Evolutionary conservation across 2,888 invertebrate genomes (phyloP).

Genomic region (Macaria notata): DNA sequence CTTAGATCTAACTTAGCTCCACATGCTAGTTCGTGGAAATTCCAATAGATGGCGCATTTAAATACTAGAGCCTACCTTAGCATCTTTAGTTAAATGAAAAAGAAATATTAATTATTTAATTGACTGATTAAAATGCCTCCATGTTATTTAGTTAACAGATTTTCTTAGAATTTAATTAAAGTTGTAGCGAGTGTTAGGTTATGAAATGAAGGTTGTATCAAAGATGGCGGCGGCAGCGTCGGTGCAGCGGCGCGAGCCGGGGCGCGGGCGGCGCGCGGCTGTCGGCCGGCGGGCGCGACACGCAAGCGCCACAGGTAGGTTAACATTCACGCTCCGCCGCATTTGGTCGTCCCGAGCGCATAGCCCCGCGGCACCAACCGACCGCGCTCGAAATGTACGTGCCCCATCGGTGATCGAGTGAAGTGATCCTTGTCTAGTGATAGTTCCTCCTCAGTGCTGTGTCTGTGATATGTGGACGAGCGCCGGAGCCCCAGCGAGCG

Average conservation of each 20-base stretch:
- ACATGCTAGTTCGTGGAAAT: constrained; percentile 12
- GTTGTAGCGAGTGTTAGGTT: too few relatives aligned
- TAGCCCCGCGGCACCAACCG: constrained; percentile 61
- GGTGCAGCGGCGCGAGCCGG: constrained; percentile 69
- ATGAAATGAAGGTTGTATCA: constrained; percentile 48
- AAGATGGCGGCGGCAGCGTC: constrained; percentile 62
- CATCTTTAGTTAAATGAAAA: too few relatives aligned
- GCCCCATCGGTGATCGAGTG: constrained; percentile 68
- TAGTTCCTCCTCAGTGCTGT: constrained; percentile 56
- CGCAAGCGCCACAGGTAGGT: constrained; percentile 81
- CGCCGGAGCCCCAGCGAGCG: constrained; percentile 55
- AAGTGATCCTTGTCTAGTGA: constrained; percentile 65
- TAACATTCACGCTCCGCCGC: constrained; percentile 78
- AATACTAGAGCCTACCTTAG: too few relatives aligned
- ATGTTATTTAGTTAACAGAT: too few relatives aligned
- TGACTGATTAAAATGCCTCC: too few relatives aligned
- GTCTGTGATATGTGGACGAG: constrained; percentile 65
- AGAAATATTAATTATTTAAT: too few relatives aligned
- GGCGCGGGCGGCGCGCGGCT: constrained; percentile 53
- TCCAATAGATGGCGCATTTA: constrained; percentile 50
- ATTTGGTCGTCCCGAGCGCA: constrained; percentile 74
- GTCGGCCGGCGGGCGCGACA: constrained; percentile 62
- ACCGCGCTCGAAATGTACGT: constrained; percentile 64
- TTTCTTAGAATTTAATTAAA: too few relatives aligned
- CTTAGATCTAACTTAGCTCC: constrained; percentile 17